These are phyloP conservation scores for Glyphotaelius pellucidus DNA, from an alignment of 2,888 invertebrate genomes.

Conservation along the genomic window DNA sequence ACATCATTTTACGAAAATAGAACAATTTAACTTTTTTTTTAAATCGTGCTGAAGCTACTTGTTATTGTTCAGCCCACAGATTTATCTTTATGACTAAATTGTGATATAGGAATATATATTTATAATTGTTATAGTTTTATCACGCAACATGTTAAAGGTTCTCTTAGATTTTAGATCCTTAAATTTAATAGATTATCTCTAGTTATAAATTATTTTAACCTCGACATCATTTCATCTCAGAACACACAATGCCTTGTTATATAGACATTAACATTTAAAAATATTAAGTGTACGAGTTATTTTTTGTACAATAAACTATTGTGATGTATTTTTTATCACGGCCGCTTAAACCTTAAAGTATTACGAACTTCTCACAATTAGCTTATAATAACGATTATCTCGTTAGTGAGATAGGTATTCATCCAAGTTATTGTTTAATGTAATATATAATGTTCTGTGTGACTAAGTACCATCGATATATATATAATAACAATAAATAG, in stretches of 20 bases:
- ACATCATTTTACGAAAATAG: neutral
- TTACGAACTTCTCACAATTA: slow-evolving; percentile 13
- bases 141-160: neutral
- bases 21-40: neutral
- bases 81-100: neutral
- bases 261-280: slow-evolving; percentile 37
- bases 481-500: no score
- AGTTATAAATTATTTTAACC: slow-evolving; percentile 3
- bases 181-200: neutral
- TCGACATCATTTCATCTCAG: slow-evolving; percentile 24
- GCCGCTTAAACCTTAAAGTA: slow-evolving; percentile 6
- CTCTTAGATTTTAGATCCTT: neutral
- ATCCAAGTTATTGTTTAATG: neutral
- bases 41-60: no score
- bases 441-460: neutral
- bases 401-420: slow-evolving; percentile 11
- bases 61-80: neutral
- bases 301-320: slow-evolving; percentile 16
- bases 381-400: neutral
- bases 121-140: neutral
- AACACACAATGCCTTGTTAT: slow-evolving; percentile 24
- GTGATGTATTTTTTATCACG: slow-evolving; percentile 9
- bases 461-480: neutral
- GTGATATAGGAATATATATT: neutral
- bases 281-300: neutral